phyloP scores from a whole-genome alignment of 2,797 vertebrate genomes.

The Harpagifer antarcticus region DNA sequence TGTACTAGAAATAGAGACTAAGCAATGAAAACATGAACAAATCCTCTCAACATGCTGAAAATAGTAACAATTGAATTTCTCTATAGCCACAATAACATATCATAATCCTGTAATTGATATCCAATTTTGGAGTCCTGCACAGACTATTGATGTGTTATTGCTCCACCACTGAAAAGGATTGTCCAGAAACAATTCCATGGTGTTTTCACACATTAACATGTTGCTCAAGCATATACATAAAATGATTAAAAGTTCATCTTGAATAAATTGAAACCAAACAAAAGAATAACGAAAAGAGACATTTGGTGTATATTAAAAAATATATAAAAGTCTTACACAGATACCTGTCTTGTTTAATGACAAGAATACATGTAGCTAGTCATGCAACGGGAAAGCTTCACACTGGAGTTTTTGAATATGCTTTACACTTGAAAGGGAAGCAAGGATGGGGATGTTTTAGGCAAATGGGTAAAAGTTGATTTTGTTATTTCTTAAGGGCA shows the following conservation, averaged over 20 bases:
- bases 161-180: constrained; percentile 19
- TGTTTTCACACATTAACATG: constrained; percentile 16
- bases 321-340: background rate
- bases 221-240: constrained; percentile 3
- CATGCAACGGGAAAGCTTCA: constrained; percentile 3
- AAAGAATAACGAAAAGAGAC: background rate
- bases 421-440: background rate
- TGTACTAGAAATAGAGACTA: constrained; percentile 17
- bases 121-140: constrained; percentile 30
- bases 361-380: background rate
- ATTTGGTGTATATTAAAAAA: background rate
- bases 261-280: constrained; percentile 1
- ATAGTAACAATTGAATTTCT: constrained; percentile 44
- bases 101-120: constrained; percentile 56
- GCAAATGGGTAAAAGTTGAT: background rate
- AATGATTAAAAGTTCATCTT: constrained; percentile 2
- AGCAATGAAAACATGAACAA: constrained; percentile 12
- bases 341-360: constrained; percentile 2
- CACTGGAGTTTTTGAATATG: background rate
- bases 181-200: background rate
- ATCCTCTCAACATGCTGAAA: constrained; percentile 50
- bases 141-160: constrained; percentile 25
- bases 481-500: background rate
- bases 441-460: background rate
- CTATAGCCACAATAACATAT: constrained; percentile 33